Evolutionary conservation across 2,888 invertebrate species (phyloP).

Genomic region (Dasypogon diadema): DNA sequence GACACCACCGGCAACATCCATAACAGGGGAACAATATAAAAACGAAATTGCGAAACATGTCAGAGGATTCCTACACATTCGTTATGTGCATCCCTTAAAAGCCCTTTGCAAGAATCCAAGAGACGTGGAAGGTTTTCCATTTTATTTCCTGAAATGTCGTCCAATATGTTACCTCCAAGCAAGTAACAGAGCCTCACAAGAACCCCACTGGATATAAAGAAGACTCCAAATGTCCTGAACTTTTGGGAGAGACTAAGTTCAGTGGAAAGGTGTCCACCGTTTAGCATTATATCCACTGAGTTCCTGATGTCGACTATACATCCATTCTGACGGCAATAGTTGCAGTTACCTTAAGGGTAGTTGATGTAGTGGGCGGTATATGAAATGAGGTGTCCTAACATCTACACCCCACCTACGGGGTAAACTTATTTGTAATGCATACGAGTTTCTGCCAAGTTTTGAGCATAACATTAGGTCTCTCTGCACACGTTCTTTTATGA

Average conservation of each 20-base stretch:
- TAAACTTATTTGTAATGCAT: constrained; percentile 56
- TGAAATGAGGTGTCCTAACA: constrained; percentile 35
- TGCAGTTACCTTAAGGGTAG: constrained; percentile 2
- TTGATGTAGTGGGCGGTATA: constrained; percentile 49
- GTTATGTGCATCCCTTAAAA: constrained; percentile 45
- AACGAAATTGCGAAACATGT: constrained; percentile 48
- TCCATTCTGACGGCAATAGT: constrained; percentile 19
- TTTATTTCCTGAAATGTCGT: constrained; percentile 56
- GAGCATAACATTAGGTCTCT: constrained; percentile 48
- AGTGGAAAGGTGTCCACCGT: constrained; percentile 42
- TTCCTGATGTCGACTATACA: constrained; percentile 2
- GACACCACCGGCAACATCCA: constrained; percentile 37
- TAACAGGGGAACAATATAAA: constrained; percentile 43
- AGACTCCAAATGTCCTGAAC: constrained; percentile 49
- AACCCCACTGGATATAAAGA: constrained; percentile 44
- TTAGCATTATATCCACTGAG: constrained; percentile 10
- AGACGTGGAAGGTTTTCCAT: constrained; percentile 46
- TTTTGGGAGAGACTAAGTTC: constrained; percentile 31
- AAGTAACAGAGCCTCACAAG: constrained; percentile 44
- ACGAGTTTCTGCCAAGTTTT: constrained; percentile 50
- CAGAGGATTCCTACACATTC: constrained; percentile 33
- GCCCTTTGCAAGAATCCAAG: constrained; percentile 23
- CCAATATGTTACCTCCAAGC: constrained; percentile 56
- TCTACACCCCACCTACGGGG: not conserved
- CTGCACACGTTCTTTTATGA: constrained; percentile 51